Evolutionary conservation across 2,797 vertebrate species (phyloP).

Genomic region (Columba guinea): DNA sequence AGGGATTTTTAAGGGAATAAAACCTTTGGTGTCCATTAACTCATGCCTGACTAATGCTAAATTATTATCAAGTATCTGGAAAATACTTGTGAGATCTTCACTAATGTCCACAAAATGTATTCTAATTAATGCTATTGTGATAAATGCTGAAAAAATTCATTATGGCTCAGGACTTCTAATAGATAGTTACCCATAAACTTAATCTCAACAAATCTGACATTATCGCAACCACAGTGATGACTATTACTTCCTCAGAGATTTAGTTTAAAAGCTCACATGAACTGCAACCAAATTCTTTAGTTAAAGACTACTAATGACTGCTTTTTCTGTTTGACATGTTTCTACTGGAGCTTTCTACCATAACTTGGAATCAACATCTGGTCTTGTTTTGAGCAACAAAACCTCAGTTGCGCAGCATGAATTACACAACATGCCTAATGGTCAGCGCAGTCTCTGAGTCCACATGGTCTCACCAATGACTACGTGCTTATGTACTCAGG

Average conservation of each 20-base stretch:
- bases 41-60: slow-evolving; percentile 66
- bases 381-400: not conserved
- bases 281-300: not conserved
- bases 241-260: not conserved
- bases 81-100: slow-evolving; percentile 66
- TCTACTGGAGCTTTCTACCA: not conserved
- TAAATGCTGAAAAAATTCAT: slow-evolving; percentile 66
- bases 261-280: not conserved
- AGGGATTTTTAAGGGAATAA: slow-evolving; percentile 37
- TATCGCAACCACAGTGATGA: not conserved
- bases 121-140: slow-evolving; percentile 61
- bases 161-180: not conserved
- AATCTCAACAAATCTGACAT: slow-evolving; percentile 21
- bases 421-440: not conserved
- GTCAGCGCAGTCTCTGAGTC: not conserved
- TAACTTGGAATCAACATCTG: not conserved
- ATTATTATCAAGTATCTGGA: slow-evolving; percentile 64
- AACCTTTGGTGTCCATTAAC: slow-evolving; percentile 65
- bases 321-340: not conserved
- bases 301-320: not conserved
- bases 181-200: slow-evolving; percentile 6
- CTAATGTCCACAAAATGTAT: slow-evolving; percentile 56
- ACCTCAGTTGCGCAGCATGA: not conserved
- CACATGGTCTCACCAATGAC: not conserved
- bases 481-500: not conserved